A percentile compares a stretch with the other conserved stretches of the same genome.
Conservation (phyloP, 2,113 vertebrate genomes). For the Merops nubicus region DNA sequence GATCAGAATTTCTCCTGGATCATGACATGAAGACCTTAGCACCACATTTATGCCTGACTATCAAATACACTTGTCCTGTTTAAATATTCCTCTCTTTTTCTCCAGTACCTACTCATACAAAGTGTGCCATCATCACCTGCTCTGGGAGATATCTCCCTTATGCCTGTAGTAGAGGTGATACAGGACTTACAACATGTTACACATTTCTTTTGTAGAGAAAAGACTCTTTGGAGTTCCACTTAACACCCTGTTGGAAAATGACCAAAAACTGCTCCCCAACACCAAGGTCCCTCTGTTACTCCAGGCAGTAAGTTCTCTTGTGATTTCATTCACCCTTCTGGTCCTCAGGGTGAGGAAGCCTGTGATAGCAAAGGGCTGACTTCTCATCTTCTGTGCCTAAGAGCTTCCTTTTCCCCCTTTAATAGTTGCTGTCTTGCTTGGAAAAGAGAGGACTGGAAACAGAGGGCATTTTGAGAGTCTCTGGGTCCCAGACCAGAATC, state of each 20-base stretch:
- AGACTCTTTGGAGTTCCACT: constrained; percentile 86
- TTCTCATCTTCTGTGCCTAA: background rate
- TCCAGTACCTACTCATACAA: background rate
- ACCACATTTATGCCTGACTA: background rate
- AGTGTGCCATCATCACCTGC: background rate
- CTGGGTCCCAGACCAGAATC: constrained; percentile 89
- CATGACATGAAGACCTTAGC: background rate
- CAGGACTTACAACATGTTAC: background rate
- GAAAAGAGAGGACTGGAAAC: constrained; percentile 88
- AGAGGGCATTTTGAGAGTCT: constrained; percentile 89
- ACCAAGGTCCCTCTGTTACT: constrained; percentile 84
- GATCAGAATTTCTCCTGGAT: background rate
- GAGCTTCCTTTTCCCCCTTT: background rate
- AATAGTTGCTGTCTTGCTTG: constrained; percentile 87
- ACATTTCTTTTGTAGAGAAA: constrained; percentile 79
- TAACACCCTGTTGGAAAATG: constrained; percentile 83
- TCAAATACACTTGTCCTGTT: background rate
- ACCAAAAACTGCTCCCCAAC: constrained; percentile 82
- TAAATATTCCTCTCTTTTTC: background rate
- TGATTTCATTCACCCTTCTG: background rate
- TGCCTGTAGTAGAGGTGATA: background rate
- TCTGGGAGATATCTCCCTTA: background rate
- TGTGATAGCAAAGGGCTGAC: background rate
- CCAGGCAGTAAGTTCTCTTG: constrained; percentile 77
- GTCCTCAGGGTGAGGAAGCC: background rate